These are phyloP conservation scores for Vollenhovia emeryi DNA, from an alignment of 1,140 invertebrate species.

Conservation along the genomic window DNA sequence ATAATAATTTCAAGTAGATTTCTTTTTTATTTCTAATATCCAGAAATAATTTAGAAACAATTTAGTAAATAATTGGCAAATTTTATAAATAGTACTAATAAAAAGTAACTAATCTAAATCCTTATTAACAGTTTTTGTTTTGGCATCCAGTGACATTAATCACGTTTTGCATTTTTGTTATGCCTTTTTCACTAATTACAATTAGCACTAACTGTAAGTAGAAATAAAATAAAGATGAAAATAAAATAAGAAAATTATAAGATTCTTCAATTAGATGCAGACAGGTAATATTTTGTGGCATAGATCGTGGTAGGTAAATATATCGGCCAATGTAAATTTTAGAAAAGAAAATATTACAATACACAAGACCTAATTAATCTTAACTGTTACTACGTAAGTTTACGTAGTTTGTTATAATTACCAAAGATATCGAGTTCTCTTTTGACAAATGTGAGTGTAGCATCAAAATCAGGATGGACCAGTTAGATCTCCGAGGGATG, in stretches of 20 bases:
- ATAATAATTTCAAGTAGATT: no score
- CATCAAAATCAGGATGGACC: conserved; percentile 37
- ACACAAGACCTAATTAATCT: conserved; percentile 58
- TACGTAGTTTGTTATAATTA: conserved; percentile 42
- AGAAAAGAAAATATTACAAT: conserved; percentile 5
- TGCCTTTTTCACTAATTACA: conserved; percentile 3
- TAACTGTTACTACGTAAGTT: conserved; percentile 31
- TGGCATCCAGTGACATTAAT: conserved; percentile 33
- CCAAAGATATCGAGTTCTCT: conserved; percentile 12
- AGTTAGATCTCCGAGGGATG: conserved; percentile 14
- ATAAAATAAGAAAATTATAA: conserved; percentile 48
- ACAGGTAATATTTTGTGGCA: conserved; percentile 5
- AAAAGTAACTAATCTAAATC: not conserved
- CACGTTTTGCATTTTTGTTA: conserved; percentile 39
- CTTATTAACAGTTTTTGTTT: conserved; percentile 20
- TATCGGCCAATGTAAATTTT: conserved; percentile 56
- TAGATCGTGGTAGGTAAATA: conserved; percentile 47
- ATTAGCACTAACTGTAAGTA: conserved; percentile 45
- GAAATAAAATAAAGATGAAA: conserved; percentile 46
- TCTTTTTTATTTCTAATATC: not conserved
- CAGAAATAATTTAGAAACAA: conserved; percentile 52
- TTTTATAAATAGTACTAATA: conserved; percentile 41
- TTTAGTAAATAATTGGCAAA: conserved; percentile 42
- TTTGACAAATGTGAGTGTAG: conserved; percentile 11
- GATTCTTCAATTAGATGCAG: conserved; percentile 52